Evolutionary conservation across 2,113 vertebrate species (phyloP).

Genomic region (Anseranas semipalmata): DNA sequence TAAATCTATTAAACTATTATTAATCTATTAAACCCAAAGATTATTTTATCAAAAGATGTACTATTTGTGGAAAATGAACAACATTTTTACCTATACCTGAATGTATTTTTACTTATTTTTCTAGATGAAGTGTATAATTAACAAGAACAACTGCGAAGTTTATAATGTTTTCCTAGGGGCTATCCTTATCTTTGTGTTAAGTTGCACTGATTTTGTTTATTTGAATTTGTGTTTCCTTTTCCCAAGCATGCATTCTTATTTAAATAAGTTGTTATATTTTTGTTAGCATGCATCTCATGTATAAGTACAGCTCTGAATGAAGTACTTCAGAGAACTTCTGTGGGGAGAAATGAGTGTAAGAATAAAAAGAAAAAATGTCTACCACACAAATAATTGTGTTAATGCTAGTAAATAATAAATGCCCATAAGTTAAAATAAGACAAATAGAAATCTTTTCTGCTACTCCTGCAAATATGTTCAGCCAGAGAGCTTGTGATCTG

Average conservation of each 20-base stretch:
- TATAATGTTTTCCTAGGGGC: neutral
- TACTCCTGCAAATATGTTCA: neutral
- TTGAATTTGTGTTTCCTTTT: neutral
- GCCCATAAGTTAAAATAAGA: neutral
- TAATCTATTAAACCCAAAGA: neutral
- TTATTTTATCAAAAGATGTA: slow-evolving; percentile 10
- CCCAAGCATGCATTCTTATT: neutral
- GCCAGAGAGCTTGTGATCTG: neutral
- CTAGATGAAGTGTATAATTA: neutral
- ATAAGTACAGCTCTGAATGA: neutral
- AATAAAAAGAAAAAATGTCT: neutral
- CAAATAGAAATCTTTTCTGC: neutral
- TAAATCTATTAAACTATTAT: slow-evolving; percentile 19
- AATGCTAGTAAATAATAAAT: neutral
- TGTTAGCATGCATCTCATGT: neutral
- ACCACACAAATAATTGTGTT: neutral
- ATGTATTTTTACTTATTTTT: neutral
- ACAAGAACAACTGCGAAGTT: neutral
- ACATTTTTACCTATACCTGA: neutral
- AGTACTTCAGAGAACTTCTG: neutral
- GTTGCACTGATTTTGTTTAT: neutral
- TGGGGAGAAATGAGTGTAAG: neutral
- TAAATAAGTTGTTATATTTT: neutral
- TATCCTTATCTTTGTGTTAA: neutral
- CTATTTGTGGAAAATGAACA: neutral